A percentile compares a stretch with the other conserved stretches of the same genome.
phyloP scores from a whole-genome alignment of 2,888 invertebrate species.

The Troilus luridus region DNA sequence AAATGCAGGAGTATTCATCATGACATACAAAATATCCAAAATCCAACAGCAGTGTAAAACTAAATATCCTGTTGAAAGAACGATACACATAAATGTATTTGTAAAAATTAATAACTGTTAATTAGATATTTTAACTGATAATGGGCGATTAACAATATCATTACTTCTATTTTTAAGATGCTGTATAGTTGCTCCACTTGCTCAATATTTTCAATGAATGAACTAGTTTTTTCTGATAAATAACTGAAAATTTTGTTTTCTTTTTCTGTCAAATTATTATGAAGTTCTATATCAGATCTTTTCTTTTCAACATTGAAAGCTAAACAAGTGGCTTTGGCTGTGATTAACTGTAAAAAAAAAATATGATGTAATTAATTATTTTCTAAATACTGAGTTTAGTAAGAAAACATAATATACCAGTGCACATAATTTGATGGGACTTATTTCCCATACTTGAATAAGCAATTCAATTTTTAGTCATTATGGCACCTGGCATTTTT shows the following conservation, averaged over 20 bases:
- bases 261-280: constrained; percentile 72
- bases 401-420: background rate
- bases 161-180: constrained; percentile 76
- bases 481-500: too few species aligned
- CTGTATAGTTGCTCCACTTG: constrained; percentile 81
- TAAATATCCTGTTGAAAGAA: background rate
- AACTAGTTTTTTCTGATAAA: constrained; percentile 74
- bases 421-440: background rate
- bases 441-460: background rate
- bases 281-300: constrained; percentile 71
- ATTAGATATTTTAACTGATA: background rate
- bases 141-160: background rate
- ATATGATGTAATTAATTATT: background rate
- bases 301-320: constrained; percentile 61
- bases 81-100: background rate
- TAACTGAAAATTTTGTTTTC: constrained; percentile 77
- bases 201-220: constrained; percentile 74
- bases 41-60: background rate
- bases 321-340: constrained; percentile 60
- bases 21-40: background rate
- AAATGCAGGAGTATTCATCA: too few species aligned
- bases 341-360: constrained; percentile 62
- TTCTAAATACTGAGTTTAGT: background rate
- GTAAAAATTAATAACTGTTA: background rate
- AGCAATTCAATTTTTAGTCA: too few species aligned